Base-by-base conservation (phyloP, 2,888 invertebrate genomes). In the Phanerotoma sp. region DNA sequence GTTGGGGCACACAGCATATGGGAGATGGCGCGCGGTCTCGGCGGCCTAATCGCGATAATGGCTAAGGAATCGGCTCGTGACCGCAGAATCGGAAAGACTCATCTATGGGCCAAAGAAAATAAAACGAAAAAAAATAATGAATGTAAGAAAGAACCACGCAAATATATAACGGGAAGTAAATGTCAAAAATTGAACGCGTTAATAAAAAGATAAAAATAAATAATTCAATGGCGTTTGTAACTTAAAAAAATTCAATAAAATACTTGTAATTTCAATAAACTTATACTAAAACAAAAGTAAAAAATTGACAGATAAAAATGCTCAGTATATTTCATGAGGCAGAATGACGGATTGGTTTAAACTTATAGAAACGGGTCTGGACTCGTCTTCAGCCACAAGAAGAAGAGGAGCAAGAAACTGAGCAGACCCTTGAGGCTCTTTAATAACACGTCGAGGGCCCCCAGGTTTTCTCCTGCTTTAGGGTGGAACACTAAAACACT, bases 31-130 rank as follows among this genome's bases (percentile, higher is more conserved):
- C 59, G 60, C 52, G 59, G 56, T 51, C 48, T 41, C 66, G 63
- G 67, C 58, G 67, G 70, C 70, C 71, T 74, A 75, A 76, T 76
- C 75, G 75, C 72, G 72, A 72, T 75, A 74, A 74, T 75, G 69
- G 70, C 54, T 38, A 62, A 61, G 66, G 68, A 72, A 68, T 73
- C 69, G 68, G 66, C 67, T 74, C 74, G 75, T 74, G 74, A 75
- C 73, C 72, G 69, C 70, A 72, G 72, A 74, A 73, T 67, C 70
- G 72, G 69, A 68, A 73, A 71, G 72, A 70, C 63, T 63, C 65
- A 65, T 44, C 65, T 60, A 60, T 55, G 61, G 49, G 58, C 44
- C 32, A 16, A 51, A 15, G 25, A 50, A 44, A 51, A 54, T 59
- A 50, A 44, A 20, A 52, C 20, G 54, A 47, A 56, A 38, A 48